These are phyloP conservation scores for Trichopoda pennipes DNA, from an alignment of 2,888 invertebrate species.

Conservation along the genomic window DNA sequence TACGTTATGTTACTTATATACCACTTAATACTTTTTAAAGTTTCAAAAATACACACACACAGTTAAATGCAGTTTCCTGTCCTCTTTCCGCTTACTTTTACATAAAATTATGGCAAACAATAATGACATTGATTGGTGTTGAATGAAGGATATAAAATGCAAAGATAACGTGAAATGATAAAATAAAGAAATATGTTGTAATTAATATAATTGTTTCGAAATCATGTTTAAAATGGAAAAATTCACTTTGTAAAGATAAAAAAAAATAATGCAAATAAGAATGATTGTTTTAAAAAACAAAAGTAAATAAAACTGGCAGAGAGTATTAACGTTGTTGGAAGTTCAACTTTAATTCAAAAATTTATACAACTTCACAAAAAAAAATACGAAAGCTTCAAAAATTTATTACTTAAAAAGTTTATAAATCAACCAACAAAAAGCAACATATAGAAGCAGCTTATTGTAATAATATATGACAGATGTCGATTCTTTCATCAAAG, in stretches of 20 bases:
- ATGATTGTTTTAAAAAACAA: neutral
- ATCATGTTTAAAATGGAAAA: slow-evolving; percentile 42
- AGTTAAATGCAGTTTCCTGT: neutral
- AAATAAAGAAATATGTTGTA: slow-evolving; percentile 50
- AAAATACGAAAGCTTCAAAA: too few relatives aligned
- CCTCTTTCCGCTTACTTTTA: slow-evolving; percentile 6
- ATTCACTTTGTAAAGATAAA: slow-evolving; percentile 8
- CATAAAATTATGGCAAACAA: slow-evolving; percentile 59
- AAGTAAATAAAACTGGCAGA: neutral
- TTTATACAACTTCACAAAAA: too few relatives aligned
- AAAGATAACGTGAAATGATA: slow-evolving; percentile 45
- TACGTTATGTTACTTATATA: neutral
- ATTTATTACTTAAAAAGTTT: too few relatives aligned
- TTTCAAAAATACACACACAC: neutral
- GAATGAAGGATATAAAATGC: slow-evolving; percentile 12
- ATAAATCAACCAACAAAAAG: too few relatives aligned
- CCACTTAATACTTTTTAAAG: neutral
- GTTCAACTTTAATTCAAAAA: too few relatives aligned
- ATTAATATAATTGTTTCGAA: slow-evolving; percentile 62
- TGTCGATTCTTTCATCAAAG: too few relatives aligned
- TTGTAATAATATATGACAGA: too few relatives aligned
- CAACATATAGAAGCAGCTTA: too few relatives aligned
- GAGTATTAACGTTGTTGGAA: neutral
- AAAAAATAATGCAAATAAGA: neutral
- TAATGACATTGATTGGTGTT: slow-evolving; percentile 66